Evolutionary conservation across 2,888 invertebrate genomes (phyloP), one percentile per base, ranked within the genome.

Genomic region (Trilocha varians): DNA sequence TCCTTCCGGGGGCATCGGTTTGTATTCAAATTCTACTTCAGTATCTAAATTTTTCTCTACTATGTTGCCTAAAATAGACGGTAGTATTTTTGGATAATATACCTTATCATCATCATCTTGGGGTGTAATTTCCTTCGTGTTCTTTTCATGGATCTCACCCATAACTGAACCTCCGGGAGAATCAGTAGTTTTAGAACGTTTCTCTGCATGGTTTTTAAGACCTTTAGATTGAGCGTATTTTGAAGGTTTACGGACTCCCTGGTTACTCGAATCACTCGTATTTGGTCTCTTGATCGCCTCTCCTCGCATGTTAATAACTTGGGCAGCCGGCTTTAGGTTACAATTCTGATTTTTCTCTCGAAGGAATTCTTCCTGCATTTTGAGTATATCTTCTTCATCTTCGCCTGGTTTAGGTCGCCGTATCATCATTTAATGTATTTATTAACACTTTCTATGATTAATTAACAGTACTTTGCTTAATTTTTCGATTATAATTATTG

Each of bases 321-420:
- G 88, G 0, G 91, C 92, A 0, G 93, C 88, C 2, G 91, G 89
- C 45, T 87, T 79, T 40, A 89, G 70, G 38, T 77, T 76, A 16
- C 86, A 82, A 52, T 88, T 88, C 45, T 87, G 85, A 8, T 67
- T 62, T 46, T 87, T 88, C 50, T 90, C 84, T 34, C 68, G 78
- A 14, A 91, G 65, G 63, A 91, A 94, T 49, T 91, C 91, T 54
- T 90, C 88, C 65, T 94, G 93, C 88, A 93, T 89, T 43, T 87
- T 88, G 14, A 94, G 76, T 32, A 94, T 85, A 60, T 94, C 93
- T 13, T 92, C 90, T 55, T 94, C 93, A 34, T 86, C 88, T 65
- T 94, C 94, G 4, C 87, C 87, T 2, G 88, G 87, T 60, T 90
- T 91, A 0, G 93, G 93, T 51, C 93, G 82, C 50, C 83, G 82